Evolutionary conservation across 1,140 invertebrate genomes (phyloP), one percentile per base, ranked within the genome.

Genomic region (Pentalonia nigronervosa): DNA sequence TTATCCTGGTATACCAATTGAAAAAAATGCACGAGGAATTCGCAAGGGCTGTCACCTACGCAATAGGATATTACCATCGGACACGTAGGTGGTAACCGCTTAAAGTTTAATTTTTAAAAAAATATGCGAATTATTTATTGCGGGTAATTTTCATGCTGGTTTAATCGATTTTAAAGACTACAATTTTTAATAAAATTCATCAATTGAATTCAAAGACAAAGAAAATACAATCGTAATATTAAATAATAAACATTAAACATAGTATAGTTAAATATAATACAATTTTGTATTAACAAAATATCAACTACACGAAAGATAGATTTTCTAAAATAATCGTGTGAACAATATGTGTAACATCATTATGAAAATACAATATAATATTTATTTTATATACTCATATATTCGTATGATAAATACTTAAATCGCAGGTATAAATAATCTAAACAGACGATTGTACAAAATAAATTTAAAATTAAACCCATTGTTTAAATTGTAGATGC

Each of bases 1-100:
- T 53, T 89, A 53, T 53, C 21, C 9, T 23, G 21, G n/a, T 25
- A 87, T 14, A n/a, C 6, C 34, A 34, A 53, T 56, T 25, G 34
- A 21, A 36, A 41, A 41, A 89, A 41, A 30, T 56, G 34, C 34
- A 89, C 1, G 50, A 25, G 21, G 53, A 89, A 25, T 89, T 56
- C 34, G 50, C 50, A 89, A 50, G n/a, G 87, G 48, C 48, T 50
- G 87, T 56, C 88, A 25, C 88, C 88, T 56, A 89, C 88, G 50
- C 50, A 56, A 36, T 50, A 48, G 86, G 86, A 89, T 53, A 56
- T 25, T 41, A 41, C 41, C 21, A 9, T 25, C 34, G 36, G 86
- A 87, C 34, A 14, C 50, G 88, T 89, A 41, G 88, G 88, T 1
- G 45, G 86, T 50, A 88, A 88, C 4, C 86, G n/a, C 17, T 50